Evolutionary conservation across 2,113 vertebrate species (phyloP), one percentile per base, ranked within the genome.

Genomic region (Zapornia atra): DNA sequence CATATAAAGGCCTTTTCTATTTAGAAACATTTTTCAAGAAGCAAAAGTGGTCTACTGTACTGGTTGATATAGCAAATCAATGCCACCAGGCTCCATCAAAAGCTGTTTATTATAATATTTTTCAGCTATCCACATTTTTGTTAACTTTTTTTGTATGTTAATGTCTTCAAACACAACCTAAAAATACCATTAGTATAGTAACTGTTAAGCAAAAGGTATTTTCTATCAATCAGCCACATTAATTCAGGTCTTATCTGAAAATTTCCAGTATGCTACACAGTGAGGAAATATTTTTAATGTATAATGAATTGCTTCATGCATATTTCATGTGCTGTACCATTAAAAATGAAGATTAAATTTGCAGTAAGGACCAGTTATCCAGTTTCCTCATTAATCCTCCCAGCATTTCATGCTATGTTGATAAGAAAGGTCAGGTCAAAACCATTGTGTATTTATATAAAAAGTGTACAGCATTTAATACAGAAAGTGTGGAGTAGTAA

Each of bases 361-460:
- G 1, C 22, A 70, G 15, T 63, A 54, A 79, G 25, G 10, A 64
- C 10, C 22, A 61, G 3, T 72, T 86, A 56, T 78, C 13, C 48
- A 78, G 11, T 38, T 76, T 92, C 42, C 16, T 79, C 46, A 64
- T 70, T 94, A 83, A 18, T 73, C 78, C 14, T 76, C 28, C 11
- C 25, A 81, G 44, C 34, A 77, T 44, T 82, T 92, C 5, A 61
- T 20, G 22, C 15, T 14, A 2, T 44, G 42, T 33, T 71, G 40
- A 28, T 73, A 65, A 70, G 53, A 95, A 97, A 95, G 14, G 15
- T 95, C 21, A 42, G 21, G 34, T 85, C 33, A 48, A 26, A 93
- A 90, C 25, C 14, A 53, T 25, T 28, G 26, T 53, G 51, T 53
- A 9, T 36, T 78, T 34, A 73, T 29, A 54, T 63, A 66, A 91